Evolutionary conservation across 2,797 vertebrate species (phyloP).

Genomic region (Mormyrops attenuatus): DNA sequence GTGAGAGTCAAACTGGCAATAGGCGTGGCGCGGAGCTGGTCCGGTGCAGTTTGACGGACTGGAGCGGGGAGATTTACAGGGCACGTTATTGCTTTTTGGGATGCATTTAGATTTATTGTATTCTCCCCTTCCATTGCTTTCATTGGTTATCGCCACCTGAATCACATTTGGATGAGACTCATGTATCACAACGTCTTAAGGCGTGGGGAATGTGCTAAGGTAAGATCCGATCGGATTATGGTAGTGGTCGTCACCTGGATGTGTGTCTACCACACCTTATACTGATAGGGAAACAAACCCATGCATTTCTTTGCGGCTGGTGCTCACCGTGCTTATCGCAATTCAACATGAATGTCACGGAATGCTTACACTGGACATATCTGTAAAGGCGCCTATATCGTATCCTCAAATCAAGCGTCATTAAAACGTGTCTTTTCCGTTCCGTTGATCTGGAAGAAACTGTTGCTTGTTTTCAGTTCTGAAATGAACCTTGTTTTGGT

Average conservation of each 20-base stretch:
- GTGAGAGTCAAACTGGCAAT: background rate
- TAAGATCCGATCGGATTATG: background rate
- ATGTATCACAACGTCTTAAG: background rate
- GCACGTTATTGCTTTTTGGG: background rate
- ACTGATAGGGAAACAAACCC: background rate
- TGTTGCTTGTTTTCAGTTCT: background rate
- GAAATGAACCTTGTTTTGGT: constrained; percentile 1
- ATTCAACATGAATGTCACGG: background rate
- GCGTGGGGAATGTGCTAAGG: background rate
- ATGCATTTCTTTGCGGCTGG: background rate
- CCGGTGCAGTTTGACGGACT: background rate
- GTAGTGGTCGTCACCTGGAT: background rate
- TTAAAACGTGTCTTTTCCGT: background rate
- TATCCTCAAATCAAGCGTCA: background rate
- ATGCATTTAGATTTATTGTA: background rate
- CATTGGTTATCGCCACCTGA: background rate
- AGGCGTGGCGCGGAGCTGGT: background rate
- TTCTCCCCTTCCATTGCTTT: background rate
- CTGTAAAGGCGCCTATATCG: background rate
- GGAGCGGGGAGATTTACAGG: background rate
- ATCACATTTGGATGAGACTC: background rate
- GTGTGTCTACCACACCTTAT: background rate
- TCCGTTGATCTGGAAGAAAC: constrained; percentile 1
- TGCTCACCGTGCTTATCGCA: background rate
- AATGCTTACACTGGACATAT: background rate